Base-by-base conservation (phyloP, 2,113 vertebrate genomes). In the Penelope pileata region DNA sequence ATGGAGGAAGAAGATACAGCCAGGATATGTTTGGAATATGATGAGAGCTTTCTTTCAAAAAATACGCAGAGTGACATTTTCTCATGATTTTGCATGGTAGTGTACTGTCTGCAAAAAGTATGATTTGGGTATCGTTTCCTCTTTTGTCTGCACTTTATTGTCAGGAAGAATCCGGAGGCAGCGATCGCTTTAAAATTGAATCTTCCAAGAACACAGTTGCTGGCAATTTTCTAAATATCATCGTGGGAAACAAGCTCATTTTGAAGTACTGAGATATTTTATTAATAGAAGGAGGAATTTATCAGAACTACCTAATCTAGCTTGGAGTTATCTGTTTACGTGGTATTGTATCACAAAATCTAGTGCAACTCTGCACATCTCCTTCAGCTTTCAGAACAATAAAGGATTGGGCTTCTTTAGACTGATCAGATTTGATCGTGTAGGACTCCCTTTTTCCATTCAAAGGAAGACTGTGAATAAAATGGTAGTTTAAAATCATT, bases 181-280 rank as follows among this genome's bases (percentile, higher is more conserved):
- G 24, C 70, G 34, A 40, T 48, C 67, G 15, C 10, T 69, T 91
- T 90, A 86, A 59, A n/a, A 27, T 26, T 66, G 56, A 58, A 17
- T 18, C 21, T 9, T 60, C 91, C 16, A 74, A 15, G 45, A 64
- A 91, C 88, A 50, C 5, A 23, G 11, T n/a, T 68, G 42, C 19
- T 64, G 88, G 43, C 42, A 51, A 60, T 78, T 95, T 88, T 43
- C 62, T 47, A 82, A 91, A 48, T 45, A 40, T 86, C 30, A 67
- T n/a, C 64, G 48, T 13, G 32, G 21, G 64, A 77, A 92, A 81
- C 53, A 78, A 23, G 5, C 54, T 92, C 42, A 74, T 84, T 75
- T 88, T 68, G 83, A 96, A 92, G 38, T 50, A 80, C 38, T 72
- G 19, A 90, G 62, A 12, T 13, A 69, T 62, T 81, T 86, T 95